phyloP scores from a whole-genome alignment of 1,140 invertebrate species.

The Drosophila sp. region DNA sequence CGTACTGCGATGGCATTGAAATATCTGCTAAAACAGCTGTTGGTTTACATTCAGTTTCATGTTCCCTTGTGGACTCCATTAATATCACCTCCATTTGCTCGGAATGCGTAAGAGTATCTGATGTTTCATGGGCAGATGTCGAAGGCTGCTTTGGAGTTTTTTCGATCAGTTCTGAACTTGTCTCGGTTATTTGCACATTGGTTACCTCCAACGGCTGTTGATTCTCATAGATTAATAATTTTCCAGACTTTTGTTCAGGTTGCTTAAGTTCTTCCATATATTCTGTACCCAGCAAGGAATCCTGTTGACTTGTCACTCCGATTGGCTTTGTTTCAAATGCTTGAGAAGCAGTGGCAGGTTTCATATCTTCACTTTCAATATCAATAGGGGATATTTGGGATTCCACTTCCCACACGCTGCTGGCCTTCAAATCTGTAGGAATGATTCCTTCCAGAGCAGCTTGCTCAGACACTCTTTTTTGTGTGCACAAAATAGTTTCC shows the following conservation, averaged over 20 bases:
- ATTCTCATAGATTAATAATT: conserved; percentile 39
- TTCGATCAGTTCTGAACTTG: conserved; percentile 34
- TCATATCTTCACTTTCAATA: conserved; percentile 23
- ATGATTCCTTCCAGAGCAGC: conserved; percentile 25
- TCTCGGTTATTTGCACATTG: conserved; percentile 58
- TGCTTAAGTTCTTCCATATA: conserved; percentile 21
- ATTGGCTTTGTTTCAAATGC: conserved; percentile 49
- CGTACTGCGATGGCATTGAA: conserved; percentile 39
- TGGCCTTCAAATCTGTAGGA: conserved; percentile 39
- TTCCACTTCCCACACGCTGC: conserved; percentile 50
- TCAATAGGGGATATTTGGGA: conserved; percentile 28
- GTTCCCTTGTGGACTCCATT: conserved; percentile 46
- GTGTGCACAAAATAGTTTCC: conserved; percentile 7
- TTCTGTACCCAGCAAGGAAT: conserved; percentile 21
- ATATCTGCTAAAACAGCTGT: conserved; percentile 43
- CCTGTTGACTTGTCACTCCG: conserved; percentile 41
- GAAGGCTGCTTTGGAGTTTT: not conserved
- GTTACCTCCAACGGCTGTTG: conserved; percentile 57
- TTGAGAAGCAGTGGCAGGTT: conserved; percentile 16
- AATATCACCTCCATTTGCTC: conserved; percentile 45
- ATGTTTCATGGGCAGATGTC: conserved; percentile 23
- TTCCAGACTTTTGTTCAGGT: conserved; percentile 48
- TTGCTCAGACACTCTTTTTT: conserved; percentile 14
- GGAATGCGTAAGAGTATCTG: conserved; percentile 42
- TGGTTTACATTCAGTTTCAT: conserved; percentile 37